Evolutionary conservation across 2,797 vertebrate genomes (phyloP).

Genomic region (Acipenser ruthenus): DNA sequence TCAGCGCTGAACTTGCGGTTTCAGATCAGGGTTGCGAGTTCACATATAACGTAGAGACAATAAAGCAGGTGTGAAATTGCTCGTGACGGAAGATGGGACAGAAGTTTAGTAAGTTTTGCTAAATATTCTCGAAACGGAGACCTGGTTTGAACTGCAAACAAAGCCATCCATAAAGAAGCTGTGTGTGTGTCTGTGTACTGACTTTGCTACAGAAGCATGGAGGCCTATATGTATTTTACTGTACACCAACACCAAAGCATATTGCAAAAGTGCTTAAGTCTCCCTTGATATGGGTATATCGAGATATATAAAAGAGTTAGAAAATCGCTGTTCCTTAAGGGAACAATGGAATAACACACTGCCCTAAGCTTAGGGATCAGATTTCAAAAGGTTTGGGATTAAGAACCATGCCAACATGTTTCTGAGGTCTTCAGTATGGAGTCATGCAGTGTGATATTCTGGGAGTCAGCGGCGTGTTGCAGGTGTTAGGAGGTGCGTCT

Average conservation of each 20-base stretch:
- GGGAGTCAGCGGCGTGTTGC: background rate
- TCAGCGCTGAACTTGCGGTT: background rate
- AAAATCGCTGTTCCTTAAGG: too few species aligned
- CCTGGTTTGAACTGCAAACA: too few species aligned
- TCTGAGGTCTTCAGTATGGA: too few species aligned
- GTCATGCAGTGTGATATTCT: too few species aligned
- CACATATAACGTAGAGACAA: background rate
- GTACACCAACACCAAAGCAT: too few species aligned
- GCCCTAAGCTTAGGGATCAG: background rate
- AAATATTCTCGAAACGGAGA: background rate
- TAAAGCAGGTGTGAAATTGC: background rate
- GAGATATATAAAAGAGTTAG: too few species aligned
- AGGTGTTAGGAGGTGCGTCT: constrained; percentile 14
- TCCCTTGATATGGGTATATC: too few species aligned
- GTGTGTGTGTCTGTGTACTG: too few species aligned
- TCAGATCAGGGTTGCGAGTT: background rate
- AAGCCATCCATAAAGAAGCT: too few species aligned
- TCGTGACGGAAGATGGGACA: background rate
- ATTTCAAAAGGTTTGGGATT: background rate
- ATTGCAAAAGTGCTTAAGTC: too few species aligned
- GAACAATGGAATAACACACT: background rate
- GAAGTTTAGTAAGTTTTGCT: background rate
- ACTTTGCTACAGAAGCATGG: too few species aligned
- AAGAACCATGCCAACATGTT: background rate
- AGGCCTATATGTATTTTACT: too few species aligned